Conservation (phyloP, 2,113 vertebrate genomes). For the Balaeniceps rex region DNA sequence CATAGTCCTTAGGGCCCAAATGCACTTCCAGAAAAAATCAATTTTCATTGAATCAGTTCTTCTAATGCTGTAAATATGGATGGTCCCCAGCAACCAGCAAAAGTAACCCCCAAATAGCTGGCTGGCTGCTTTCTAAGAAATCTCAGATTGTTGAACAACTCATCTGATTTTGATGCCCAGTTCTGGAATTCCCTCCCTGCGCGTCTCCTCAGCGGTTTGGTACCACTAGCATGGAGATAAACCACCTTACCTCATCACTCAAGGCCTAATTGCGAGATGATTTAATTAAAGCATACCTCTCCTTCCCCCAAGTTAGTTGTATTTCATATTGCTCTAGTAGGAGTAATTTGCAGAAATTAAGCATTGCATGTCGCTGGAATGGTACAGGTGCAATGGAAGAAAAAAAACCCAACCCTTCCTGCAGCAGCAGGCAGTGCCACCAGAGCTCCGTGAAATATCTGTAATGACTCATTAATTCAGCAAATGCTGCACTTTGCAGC, state of each 20-base stretch:
- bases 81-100: neutral
- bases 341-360: conserved; percentile 76
- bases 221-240: conserved; percentile 33
- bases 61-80: neutral
- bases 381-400: conserved; percentile 67
- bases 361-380: neutral
- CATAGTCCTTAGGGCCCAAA: neutral
- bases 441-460: conserved; percentile 43
- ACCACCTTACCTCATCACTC: conserved; percentile 74
- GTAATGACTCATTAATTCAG: conserved; percentile 58
- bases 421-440: conserved; percentile 53
- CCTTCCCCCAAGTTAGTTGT: conserved; percentile 75
- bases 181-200: neutral
- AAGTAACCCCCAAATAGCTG: neutral
- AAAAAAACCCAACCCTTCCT: neutral
- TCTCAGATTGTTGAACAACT: neutral
- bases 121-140: neutral
- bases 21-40: fast-evolving
- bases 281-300: conserved; percentile 79
- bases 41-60: neutral
- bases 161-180: neutral
- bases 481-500: conserved; percentile 56
- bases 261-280: conserved; percentile 78
- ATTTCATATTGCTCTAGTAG: conserved; percentile 80
- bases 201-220: neutral